Evolutionary conservation across 2,113 vertebrate genomes (phyloP).

Genomic region (Colossoma macropomum): DNA sequence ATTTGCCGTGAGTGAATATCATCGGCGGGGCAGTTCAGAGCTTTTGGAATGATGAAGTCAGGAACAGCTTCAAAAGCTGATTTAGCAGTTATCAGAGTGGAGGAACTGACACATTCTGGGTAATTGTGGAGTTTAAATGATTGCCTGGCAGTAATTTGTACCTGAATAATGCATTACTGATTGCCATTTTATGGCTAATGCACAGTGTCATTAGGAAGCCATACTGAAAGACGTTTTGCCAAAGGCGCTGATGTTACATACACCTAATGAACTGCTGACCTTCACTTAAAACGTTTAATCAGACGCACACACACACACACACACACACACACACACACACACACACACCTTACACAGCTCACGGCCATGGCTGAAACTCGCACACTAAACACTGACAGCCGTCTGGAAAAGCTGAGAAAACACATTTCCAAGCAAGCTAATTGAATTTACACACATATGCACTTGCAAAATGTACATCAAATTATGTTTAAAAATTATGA

Average conservation of each 20-base stretch:
- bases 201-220: conserved; percentile 58
- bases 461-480: background rate
- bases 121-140: conserved; percentile 61
- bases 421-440: background rate
- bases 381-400: background rate
- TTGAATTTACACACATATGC: background rate
- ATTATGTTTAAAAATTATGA: background rate
- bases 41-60: conserved; percentile 31
- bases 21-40: background rate
- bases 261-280: conserved; percentile 36
- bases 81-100: conserved; percentile 33
- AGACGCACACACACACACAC: background rate
- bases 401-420: background rate
- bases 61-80: conserved; percentile 23
- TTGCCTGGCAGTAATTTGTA: conserved; percentile 65
- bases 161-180: conserved; percentile 69
- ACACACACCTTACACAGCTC: background rate
- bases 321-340: background rate
- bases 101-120: conserved; percentile 50
- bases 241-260: conserved; percentile 29
- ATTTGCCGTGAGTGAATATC: background rate
- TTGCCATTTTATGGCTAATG: conserved; percentile 65
- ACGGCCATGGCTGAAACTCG: background rate
- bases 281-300: conserved; percentile 18
- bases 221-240: conserved; percentile 45